Conservation (phyloP, 2,113 vertebrate genomes). For the Rhizomys pruinosus region DNA sequence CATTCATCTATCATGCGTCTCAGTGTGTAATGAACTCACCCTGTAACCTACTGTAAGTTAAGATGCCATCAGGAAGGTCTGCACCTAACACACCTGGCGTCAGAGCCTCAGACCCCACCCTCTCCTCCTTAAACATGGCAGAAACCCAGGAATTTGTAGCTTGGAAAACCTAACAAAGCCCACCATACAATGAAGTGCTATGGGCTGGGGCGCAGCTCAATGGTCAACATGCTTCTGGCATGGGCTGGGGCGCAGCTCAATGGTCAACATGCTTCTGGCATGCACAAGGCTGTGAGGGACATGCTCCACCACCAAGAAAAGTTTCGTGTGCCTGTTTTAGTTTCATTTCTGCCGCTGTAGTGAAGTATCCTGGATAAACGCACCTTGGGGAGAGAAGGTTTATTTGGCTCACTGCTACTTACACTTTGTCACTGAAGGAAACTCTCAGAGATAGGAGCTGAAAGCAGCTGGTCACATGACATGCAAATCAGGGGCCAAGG, state of each 20-base stretch:
- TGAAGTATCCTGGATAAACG: neutral
- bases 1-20: neutral
- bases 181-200: no score
- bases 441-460: neutral
- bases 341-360: neutral
- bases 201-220: neutral
- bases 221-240: neutral
- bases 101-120: neutral
- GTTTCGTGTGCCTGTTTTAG: no score
- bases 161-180: neutral
- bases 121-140: neutral
- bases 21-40: neutral
- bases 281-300: no score
- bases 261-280: neutral
- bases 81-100: neutral
- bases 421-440: neutral
- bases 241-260: neutral
- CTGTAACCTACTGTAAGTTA: neutral
- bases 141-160: neutral
- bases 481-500: neutral
- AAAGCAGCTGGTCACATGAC: neutral
- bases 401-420: neutral
- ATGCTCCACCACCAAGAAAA: neutral
- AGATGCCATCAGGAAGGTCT: neutral
- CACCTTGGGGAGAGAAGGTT: neutral